Evolutionary conservation across 2,113 vertebrate genomes (phyloP).

Genomic region (Thalassoma bifasciatum): DNA sequence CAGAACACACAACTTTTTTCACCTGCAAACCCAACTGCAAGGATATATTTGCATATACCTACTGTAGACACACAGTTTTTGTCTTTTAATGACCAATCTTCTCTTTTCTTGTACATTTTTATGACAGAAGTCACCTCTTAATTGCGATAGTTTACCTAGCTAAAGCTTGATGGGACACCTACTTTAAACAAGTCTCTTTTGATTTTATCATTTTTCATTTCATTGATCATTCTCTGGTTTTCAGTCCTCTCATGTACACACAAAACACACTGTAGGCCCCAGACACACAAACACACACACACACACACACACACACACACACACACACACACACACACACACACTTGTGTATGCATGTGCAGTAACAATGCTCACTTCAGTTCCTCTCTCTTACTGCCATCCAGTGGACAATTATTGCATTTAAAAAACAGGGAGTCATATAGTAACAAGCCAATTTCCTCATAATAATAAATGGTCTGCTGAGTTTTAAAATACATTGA

Average conservation of each 20-base stretch:
- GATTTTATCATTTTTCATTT: background rate
- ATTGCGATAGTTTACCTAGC: background rate
- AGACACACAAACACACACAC: background rate
- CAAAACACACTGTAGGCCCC: background rate
- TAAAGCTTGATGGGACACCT: background rate
- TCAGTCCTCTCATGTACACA: background rate
- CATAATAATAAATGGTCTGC: no score
- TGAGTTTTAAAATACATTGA: no score
- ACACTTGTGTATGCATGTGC: background rate
- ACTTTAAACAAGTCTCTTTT: background rate
- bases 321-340: background rate
- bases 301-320: background rate
- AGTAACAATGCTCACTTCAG: background rate
- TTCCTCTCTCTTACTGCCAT: constrained; percentile 57
- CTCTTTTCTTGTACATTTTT: no score
- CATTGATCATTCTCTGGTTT: background rate
- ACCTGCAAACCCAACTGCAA: background rate
- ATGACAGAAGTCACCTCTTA: no score
- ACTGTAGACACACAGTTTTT: no score
- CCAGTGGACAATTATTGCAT: constrained; percentile 55
- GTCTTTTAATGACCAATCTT: no score
- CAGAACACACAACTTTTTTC: no score
- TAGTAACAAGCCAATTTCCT: no score
- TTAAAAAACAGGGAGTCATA: background rate
- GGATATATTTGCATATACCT: background rate